A percentile compares a stretch with the other conserved stretches of the same genome.
These are phyloP conservation scores for Nothura maculosa DNA, from an alignment of 2,797 vertebrate species.

Conservation along the genomic window DNA sequence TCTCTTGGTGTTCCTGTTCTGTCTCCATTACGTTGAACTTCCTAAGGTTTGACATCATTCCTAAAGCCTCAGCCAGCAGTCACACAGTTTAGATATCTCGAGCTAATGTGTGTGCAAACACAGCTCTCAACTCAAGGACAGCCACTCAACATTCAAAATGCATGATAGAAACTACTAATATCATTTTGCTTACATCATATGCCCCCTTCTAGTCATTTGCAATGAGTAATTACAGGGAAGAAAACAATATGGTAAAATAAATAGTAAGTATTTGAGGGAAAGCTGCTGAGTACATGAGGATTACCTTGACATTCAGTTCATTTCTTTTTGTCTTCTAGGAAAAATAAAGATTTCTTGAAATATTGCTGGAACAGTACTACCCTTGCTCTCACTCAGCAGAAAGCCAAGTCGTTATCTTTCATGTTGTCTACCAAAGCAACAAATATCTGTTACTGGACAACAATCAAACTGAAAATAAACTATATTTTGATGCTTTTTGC, in stretches of 20 bases:
- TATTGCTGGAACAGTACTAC: rapidly evolving
- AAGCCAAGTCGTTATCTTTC: background rate
- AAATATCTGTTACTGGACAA: background rate
- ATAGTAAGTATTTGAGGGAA: constrained; percentile 11
- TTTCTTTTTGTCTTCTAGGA: constrained; percentile 1
- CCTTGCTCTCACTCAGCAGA: background rate
- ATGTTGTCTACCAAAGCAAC: background rate
- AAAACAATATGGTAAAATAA: background rate
- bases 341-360: background rate
- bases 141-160: background rate
- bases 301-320: constrained; percentile 27
- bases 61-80: background rate
- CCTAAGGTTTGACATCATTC: background rate
- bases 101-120: background rate
- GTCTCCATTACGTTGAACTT: background rate
- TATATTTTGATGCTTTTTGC: background rate
- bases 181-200: constrained; percentile 46
- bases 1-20: background rate
- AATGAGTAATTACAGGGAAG: background rate
- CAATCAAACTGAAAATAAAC: background rate
- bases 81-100: background rate
- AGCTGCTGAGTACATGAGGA: background rate
- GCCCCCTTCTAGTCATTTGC: background rate
- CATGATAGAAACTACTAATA: background rate
- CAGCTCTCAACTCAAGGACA: constrained; percentile 4